A percentile compares a stretch with the other conserved stretches of the same genome.
Conservation (phyloP, 2,113 vertebrate genomes). For the Phaethornis superciliosus region DNA sequence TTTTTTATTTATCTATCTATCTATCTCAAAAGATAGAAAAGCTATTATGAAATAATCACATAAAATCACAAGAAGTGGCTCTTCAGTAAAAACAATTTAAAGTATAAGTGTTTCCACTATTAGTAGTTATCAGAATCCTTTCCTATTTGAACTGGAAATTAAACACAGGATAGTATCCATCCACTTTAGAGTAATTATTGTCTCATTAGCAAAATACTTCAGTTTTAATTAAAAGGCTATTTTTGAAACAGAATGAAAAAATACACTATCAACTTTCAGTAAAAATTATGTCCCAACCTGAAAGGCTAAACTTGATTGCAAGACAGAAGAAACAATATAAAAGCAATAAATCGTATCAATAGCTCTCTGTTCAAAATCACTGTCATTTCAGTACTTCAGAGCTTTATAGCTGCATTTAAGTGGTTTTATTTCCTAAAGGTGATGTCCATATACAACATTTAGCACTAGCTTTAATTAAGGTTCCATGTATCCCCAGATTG, state of each 20-base stretch:
- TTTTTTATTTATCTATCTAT: neutral
- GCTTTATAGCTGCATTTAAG: neutral
- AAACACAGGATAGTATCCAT: slow-evolving; percentile 1
- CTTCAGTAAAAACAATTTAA: slow-evolving; percentile 9
- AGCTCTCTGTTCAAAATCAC: neutral
- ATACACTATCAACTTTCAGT: neutral
- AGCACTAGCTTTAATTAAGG: neutral
- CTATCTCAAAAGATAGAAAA: neutral
- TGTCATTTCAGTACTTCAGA: neutral
- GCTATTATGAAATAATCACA: slow-evolving; percentile 11
- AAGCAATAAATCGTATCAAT: neutral
- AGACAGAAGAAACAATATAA: neutral
- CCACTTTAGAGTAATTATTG: neutral
- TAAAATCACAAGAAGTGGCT: neutral
- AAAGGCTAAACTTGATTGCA: neutral
- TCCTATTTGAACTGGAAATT: neutral
- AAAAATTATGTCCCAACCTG: neutral
- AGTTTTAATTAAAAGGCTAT: neutral
- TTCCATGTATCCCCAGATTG: neutral
- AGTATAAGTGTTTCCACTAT: neutral
- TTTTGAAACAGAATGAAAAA: neutral
- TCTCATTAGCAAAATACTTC: neutral
- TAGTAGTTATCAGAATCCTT: neutral
- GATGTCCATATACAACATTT: neutral
- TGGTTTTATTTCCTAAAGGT: neutral